These are phyloP conservation scores for Antechinus stuartii DNA, from an alignment of 2,113 vertebrate genomes.

Conservation along the genomic window DNA sequence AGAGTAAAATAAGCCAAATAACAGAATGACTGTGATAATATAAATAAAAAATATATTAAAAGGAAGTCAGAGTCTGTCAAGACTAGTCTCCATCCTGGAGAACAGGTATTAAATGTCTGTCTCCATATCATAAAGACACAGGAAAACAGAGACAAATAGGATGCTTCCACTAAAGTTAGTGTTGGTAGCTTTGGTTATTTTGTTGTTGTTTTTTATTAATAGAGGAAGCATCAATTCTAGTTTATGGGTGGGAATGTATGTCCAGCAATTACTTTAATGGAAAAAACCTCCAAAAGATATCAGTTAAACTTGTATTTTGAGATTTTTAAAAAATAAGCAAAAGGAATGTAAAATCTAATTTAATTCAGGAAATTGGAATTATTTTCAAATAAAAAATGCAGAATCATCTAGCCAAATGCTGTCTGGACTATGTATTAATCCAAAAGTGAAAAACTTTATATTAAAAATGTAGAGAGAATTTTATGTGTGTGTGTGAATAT, in stretches of 20 bases:
- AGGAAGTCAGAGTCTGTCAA: neutral
- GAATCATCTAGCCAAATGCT: conserved; percentile 6
- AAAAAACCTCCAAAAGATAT: neutral
- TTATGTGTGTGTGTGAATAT: neutral
- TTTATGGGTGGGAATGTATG: neutral
- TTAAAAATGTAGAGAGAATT: conserved; percentile 28
- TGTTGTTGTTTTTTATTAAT: neutral
- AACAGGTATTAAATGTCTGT: neutral
- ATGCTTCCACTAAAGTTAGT: neutral
- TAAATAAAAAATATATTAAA: neutral
- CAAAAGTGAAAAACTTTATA: conserved; percentile 44
- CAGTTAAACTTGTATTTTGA: neutral
- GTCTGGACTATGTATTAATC: conserved; percentile 26
- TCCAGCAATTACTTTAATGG: neutral
- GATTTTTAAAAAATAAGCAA: neutral
- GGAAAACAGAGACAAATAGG: neutral
- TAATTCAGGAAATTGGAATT: neutral
- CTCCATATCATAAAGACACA: neutral
- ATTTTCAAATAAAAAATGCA: conserved; percentile 20
- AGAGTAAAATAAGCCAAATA: neutral
- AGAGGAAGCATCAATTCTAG: neutral
- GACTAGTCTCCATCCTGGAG: neutral
- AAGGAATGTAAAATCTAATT: neutral
- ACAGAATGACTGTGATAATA: neutral
- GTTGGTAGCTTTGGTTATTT: neutral